phyloP scores from a whole-genome alignment of 92 coral and sea anemone genomes.

The Porites lobata region DNA sequence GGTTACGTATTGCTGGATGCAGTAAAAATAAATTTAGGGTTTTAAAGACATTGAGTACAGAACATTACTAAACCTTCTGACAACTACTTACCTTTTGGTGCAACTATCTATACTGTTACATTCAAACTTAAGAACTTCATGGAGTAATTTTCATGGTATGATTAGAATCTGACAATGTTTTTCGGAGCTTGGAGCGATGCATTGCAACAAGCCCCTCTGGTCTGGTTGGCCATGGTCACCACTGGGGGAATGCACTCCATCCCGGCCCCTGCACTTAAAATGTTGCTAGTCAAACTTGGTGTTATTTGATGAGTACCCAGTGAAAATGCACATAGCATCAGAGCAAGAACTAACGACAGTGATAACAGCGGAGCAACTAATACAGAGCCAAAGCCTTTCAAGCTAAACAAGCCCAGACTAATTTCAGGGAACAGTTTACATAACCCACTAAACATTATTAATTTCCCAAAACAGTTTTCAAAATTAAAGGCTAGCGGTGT shows the following conservation, averaged over 20 bases:
- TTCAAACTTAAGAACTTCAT: constrained; percentile 50
- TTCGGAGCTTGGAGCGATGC: constrained; percentile 34
- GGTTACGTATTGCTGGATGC: too few species aligned
- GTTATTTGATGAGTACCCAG: constrained; percentile 45
- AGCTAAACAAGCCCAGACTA: background rate
- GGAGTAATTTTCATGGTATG: constrained; percentile 50
- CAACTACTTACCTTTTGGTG: constrained; percentile 12
- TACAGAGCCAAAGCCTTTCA: constrained; percentile 34
- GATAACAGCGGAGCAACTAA: constrained; percentile 31
- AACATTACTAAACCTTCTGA: constrained; percentile 25
- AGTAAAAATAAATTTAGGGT: constrained; percentile 20
- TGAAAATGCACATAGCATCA: constrained; percentile 52
- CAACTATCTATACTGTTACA: constrained; percentile 36
- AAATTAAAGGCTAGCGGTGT: constrained; percentile 38
- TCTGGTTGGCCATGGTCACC: constrained; percentile 14
- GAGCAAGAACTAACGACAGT: constrained; percentile 38
- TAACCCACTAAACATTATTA: background rate
- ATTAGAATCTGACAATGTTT: constrained; percentile 46
- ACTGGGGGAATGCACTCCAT: constrained; percentile 34
- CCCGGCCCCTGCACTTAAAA: background rate
- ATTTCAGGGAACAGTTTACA: background rate
- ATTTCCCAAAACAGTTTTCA: constrained; percentile 1
- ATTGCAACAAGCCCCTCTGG: constrained; percentile 57
- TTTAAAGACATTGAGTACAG: constrained; percentile 37
- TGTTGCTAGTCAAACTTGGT: constrained; percentile 1